Evolutionary conservation across 2,888 invertebrate genomes (phyloP).

Genomic region (Elmis aenea): DNA sequence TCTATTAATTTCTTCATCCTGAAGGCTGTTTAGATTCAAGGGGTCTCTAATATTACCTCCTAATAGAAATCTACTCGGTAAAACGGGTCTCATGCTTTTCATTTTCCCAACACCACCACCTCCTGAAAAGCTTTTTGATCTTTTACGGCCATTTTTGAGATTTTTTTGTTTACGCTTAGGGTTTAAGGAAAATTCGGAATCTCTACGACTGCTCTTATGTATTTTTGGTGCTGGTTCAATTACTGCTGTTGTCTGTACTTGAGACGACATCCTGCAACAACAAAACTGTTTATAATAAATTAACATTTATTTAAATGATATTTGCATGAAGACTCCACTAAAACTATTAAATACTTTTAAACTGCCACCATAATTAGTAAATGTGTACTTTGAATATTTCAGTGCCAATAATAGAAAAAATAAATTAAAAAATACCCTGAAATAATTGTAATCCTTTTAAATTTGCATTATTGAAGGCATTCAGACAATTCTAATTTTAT

Average conservation of each 20-base stretch:
- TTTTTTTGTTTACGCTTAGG: conserved; percentile 15
- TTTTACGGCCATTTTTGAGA: conserved; percentile 53
- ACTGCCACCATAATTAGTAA: too few species aligned
- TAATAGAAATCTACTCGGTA: conserved; percentile 88
- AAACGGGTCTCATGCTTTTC: conserved; percentile 66
- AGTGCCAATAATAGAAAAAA: too few species aligned
- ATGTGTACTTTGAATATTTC: too few species aligned
- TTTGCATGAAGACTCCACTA: too few species aligned
- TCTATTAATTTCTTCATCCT: conserved; percentile 71
- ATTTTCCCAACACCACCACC: conserved; percentile 38
- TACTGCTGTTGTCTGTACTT: conserved; percentile 12
- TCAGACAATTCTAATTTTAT: too few species aligned
- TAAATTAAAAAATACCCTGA: too few species aligned
- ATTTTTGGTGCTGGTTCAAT: conserved; percentile 8
- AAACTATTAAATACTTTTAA: too few species aligned
- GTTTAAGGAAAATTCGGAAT: conserved; percentile 11
- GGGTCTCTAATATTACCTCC: conserved; percentile 96
- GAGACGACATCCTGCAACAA: conserved; percentile 6
- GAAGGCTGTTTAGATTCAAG: conserved; percentile 86
- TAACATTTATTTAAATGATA: too few species aligned
- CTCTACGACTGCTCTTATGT: conserved; percentile 7
- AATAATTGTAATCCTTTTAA: too few species aligned
- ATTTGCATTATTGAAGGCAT: too few species aligned
- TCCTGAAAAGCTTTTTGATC: conserved; percentile 63
- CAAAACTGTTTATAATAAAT: too few species aligned